A percentile compares a stretch with the other conserved stretches of the same genome.
These are phyloP conservation scores for Apocrypta bakeri DNA, from an alignment of 1,140 invertebrate species.

Conservation along the genomic window DNA sequence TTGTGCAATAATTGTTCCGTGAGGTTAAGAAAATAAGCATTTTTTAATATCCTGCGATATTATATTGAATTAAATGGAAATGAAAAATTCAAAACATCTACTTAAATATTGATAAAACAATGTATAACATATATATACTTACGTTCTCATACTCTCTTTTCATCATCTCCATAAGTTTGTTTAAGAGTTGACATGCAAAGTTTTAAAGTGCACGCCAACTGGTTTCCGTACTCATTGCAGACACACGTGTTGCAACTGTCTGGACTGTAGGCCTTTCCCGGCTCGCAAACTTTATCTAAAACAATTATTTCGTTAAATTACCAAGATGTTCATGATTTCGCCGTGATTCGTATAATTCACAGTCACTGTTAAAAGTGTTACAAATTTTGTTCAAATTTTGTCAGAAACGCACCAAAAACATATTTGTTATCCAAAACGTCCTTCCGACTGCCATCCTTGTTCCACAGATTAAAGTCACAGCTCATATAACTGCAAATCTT, in stretches of 20 bases:
- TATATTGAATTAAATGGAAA: background rate
- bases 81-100: background rate
- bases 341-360: background rate
- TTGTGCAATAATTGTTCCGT: background rate
- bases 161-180: background rate
- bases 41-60: background rate
- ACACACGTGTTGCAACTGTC: conserved; percentile 20
- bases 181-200: conserved; percentile 10
- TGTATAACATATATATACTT: conserved; percentile 12
- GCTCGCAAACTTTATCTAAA: background rate
- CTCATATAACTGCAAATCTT: background rate
- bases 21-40: background rate
- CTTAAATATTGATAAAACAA: background rate
- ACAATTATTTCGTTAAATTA: background rate
- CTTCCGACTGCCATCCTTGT: background rate
- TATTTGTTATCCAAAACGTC: background rate
- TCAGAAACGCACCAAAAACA: background rate
- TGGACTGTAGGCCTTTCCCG: background rate
- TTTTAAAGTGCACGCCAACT: conserved; percentile 1
- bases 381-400: background rate
- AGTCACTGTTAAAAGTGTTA: too few species aligned
- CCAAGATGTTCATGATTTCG: background rate
- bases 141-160: background rate
- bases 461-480: background rate
- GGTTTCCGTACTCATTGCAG: conserved; percentile 9